These are phyloP conservation scores for Drosophila nigromelanica DNA, from an alignment of 1,140 invertebrate species.

Conservation along the genomic window DNA sequence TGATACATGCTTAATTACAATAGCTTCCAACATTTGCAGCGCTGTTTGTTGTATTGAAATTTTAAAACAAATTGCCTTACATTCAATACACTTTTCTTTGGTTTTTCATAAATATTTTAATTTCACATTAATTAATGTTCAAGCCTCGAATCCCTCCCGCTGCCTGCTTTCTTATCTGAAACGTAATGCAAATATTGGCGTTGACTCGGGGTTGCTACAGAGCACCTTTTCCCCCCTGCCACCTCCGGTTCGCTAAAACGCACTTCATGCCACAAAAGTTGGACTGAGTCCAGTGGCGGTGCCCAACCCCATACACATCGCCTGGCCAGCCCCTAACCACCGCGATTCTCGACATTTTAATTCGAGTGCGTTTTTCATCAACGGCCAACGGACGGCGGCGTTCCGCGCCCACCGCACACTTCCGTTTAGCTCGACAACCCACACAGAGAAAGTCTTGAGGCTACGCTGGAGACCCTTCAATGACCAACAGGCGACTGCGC, in stretches of 20 bases:
- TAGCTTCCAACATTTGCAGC: too few relatives aligned
- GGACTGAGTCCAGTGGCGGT: slow-evolving; percentile 33
- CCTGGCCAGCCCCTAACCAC: neutral
- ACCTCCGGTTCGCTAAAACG: slow-evolving; percentile 31
- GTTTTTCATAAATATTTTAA: slow-evolving; percentile 1
- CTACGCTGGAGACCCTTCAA: slow-evolving; percentile 77
- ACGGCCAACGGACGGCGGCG: slow-evolving; percentile 28
- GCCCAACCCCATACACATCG: neutral
- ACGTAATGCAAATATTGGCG: slow-evolving; percentile 57
- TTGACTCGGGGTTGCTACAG: slow-evolving; percentile 40
- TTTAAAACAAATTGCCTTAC: neutral
- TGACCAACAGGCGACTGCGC: slow-evolving; percentile 67
- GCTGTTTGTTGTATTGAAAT: neutral
- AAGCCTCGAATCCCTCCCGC: neutral
- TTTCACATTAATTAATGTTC: slow-evolving; percentile 17
- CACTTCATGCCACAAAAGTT: slow-evolving; percentile 38
- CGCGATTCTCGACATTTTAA: slow-evolving; percentile 57
- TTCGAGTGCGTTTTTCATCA: slow-evolving; percentile 82
- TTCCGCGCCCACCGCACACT: slow-evolving; percentile 37
- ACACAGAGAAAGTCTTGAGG: slow-evolving; percentile 74
- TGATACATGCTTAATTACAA: too few relatives aligned
- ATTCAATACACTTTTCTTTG: neutral
- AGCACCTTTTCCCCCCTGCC: neutral
- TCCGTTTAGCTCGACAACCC: slow-evolving; percentile 64
- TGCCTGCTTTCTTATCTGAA: slow-evolving; percentile 28